phyloP scores from a whole-genome alignment of 2,888 invertebrate species.

The Dinocampus coccinellae region DNA sequence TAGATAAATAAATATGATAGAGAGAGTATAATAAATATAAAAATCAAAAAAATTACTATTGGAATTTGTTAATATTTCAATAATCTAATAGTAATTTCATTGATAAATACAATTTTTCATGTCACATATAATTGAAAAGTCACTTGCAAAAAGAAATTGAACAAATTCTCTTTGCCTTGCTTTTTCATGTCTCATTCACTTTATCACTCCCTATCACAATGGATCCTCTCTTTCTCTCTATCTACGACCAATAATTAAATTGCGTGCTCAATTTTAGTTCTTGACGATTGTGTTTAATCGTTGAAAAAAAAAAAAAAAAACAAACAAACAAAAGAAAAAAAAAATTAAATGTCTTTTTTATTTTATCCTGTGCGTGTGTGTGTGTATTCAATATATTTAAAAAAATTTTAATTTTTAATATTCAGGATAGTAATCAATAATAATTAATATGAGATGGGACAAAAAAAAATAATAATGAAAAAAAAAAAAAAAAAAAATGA shows the following conservation, averaged over 20 bases:
- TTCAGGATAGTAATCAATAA: no score
- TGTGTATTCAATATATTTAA: slow-evolving; percentile 29
- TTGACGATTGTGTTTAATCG: slow-evolving; percentile 46
- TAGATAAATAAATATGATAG: neutral
- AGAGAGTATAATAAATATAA: neutral
- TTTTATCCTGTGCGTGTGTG: slow-evolving; percentile 38
- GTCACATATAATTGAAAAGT: no score
- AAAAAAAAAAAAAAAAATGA: slow-evolving; percentile 33
- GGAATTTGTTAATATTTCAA: neutral
- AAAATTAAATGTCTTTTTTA: slow-evolving; percentile 26
- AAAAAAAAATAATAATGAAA: slow-evolving; percentile 24
- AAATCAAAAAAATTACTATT: no score
- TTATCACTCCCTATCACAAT: neutral
- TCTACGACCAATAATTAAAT: slow-evolving; percentile 41
- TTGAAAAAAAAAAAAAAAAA: slow-evolving; percentile 25
- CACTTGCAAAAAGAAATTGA: no score
- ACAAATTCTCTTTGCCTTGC: neutral
- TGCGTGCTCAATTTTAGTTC: slow-evolving; percentile 60
- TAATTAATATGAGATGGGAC: no score
- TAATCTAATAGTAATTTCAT: no score
- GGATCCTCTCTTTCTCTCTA: neutral
- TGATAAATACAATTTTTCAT: no score
- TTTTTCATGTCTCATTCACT: neutral
- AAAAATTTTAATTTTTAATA: neutral
- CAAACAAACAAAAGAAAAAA: no score